Evolutionary conservation across 30 jellyfish, hydroid and myxozoan genomes (phyloP).

Genomic region (Turritopsis rubra): DNA sequence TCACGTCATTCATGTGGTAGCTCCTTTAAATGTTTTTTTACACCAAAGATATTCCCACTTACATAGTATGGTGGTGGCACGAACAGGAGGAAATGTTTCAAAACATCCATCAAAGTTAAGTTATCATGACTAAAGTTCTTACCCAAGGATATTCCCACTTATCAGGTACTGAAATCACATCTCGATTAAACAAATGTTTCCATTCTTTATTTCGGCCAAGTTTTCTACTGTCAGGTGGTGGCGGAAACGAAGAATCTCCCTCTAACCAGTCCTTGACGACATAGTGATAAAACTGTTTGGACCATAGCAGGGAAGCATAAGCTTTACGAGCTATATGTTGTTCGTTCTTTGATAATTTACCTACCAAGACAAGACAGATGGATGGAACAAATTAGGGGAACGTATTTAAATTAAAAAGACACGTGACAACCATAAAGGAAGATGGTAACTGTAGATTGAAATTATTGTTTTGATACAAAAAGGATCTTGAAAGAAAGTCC

Average conservation of each 20-base stretch:
- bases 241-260: constrained; percentile 84
- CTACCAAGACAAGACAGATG: constrained; percentile 10
- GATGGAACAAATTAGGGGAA: no score
- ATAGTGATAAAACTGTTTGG: constrained; percentile 89
- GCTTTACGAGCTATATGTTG: constrained; percentile 63
- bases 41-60: background rate
- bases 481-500: no score
- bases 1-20: no score
- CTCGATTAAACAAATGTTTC: constrained; percentile 76
- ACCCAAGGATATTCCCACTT: constrained; percentile 99
- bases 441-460: no score
- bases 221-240: constrained; percentile 63
- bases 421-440: no score
- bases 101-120: background rate
- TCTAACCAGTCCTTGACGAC: constrained; percentile 88
- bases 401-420: no score
- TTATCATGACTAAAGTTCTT: no score
- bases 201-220: constrained; percentile 68
- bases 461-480: no score
- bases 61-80: no score
- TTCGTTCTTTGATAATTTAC: constrained; percentile 59
- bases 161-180: constrained; percentile 88
- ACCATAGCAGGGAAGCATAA: constrained; percentile 78
- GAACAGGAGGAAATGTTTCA: no score
- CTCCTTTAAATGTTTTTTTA: background rate